phyloP scores from a whole-genome alignment of 2,888 invertebrate species.

The Gryllus longicercus region DNA sequence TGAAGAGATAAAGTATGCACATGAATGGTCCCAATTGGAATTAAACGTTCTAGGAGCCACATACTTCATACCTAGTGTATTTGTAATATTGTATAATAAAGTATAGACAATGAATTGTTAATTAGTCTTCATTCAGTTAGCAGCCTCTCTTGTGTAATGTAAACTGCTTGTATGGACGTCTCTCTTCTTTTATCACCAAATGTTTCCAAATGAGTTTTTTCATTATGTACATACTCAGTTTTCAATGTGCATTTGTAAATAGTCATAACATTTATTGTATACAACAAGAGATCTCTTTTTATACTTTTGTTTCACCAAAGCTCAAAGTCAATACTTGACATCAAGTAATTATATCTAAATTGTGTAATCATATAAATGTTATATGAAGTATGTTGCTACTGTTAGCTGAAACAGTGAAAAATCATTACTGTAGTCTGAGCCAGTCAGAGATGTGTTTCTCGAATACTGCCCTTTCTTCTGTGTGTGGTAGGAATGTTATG shows the following conservation, averaged over 20 bases:
- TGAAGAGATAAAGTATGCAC: slow-evolving; percentile 21
- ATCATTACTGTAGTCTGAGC: background rate
- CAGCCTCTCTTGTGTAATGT: no score
- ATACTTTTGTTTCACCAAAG: background rate
- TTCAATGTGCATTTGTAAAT: background rate
- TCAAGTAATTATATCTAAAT: slow-evolving; percentile 19
- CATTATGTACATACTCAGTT: background rate
- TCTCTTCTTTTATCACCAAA: background rate
- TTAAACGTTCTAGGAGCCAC: background rate
- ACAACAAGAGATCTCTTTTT: slow-evolving; percentile 20
- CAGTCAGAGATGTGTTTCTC: background rate
- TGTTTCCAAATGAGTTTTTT: background rate
- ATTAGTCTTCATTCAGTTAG: background rate
- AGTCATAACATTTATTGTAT: slow-evolving; percentile 12
- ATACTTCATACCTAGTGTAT: background rate
- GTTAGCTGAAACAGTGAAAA: background rate
- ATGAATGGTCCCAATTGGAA: background rate
- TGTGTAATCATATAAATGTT: background rate
- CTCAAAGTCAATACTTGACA: background rate
- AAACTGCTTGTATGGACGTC: no score
- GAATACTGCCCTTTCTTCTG: background rate
- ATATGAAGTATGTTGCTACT: slow-evolving; percentile 17
- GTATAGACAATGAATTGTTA: background rate
- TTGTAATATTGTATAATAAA: slow-evolving; percentile 18
- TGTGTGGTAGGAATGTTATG: slow-evolving; percentile 17